Evolutionary conservation across 2,888 invertebrate genomes (phyloP).

Genomic region (Geophilus truncorum): DNA sequence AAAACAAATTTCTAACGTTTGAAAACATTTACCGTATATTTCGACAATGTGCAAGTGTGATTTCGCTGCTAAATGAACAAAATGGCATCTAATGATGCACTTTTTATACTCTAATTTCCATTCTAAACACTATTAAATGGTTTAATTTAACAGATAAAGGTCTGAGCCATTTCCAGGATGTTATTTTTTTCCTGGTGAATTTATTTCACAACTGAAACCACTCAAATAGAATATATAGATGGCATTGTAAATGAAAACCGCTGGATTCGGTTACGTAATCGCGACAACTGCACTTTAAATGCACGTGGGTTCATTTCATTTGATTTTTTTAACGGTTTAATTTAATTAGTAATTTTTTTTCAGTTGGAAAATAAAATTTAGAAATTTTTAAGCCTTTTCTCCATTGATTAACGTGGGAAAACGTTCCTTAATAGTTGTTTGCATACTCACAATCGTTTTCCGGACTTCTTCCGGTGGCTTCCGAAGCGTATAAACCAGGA

Average conservation of each 20-base stretch:
- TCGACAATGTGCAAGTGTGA: too few relatives aligned
- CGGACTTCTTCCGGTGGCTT: constrained; percentile 50
- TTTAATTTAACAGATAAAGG: not conserved
- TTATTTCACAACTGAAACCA: not conserved
- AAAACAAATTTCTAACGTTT: too few relatives aligned
- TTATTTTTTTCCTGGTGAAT: not conserved
- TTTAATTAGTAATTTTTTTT: too few relatives aligned
- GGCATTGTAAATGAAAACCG: too few relatives aligned
- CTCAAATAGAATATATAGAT: too few relatives aligned
- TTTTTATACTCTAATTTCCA: not conserved
- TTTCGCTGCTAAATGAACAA: not conserved
- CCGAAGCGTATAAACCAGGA: constrained; percentile 79
- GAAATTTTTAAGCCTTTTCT: not conserved
- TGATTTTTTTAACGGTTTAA: too few relatives aligned
- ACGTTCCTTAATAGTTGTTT: not conserved
- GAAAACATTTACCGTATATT: too few relatives aligned
- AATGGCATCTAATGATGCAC: not conserved
- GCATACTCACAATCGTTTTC: constrained; percentile 40
- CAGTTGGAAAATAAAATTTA: too few relatives aligned
- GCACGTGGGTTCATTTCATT: too few relatives aligned
- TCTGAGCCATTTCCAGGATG: not conserved
- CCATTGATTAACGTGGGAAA: not conserved
- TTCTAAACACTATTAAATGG: not conserved
- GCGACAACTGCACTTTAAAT: too few relatives aligned
- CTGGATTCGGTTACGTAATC: too few relatives aligned